Conservation (phyloP, 2,888 invertebrate genomes). For the Archaeoteleia sp. region DNA sequence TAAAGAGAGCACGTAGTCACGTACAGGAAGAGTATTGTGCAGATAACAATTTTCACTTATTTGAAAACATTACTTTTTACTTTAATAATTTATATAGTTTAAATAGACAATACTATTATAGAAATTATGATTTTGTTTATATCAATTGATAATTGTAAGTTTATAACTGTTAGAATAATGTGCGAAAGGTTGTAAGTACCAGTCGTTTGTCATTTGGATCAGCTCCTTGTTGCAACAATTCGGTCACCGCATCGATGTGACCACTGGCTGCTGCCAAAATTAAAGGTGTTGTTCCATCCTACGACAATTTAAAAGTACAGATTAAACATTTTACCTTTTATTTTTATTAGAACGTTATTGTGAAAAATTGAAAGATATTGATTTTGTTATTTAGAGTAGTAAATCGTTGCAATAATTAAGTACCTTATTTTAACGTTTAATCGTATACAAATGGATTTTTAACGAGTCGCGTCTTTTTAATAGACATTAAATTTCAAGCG, state of each 20-base stretch:
- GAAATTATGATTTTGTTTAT: not conserved
- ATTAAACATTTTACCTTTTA: not conserved
- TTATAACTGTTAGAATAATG: conserved; percentile 1
- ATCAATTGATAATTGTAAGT: not conserved
- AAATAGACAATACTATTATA: too few species aligned
- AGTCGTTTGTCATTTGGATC: conserved; percentile 89
- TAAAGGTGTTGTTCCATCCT: conserved; percentile 96
- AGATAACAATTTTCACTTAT: conserved; percentile 8
- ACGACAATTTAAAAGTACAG: conserved; percentile 50
- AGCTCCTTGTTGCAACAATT: conserved; percentile 92
- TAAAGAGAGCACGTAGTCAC: conserved; percentile 33
- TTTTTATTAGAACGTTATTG: not conserved
- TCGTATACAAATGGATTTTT: too few species aligned
- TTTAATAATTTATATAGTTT: not conserved
- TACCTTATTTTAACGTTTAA: too few species aligned
- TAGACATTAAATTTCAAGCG: too few species aligned
- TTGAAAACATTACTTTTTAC: not conserved
- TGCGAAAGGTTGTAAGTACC: conserved; percentile 74
- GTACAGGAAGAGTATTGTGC: conserved; percentile 9
- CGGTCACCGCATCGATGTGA: conserved; percentile 89
- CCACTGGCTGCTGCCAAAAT: conserved; percentile 95
- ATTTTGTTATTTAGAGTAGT: too few species aligned
- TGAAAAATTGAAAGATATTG: not conserved
- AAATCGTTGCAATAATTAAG: too few species aligned
- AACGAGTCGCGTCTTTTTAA: too few species aligned